Conservation (phyloP, 1,140 invertebrate species). For the Nasonia giraulti region DNA sequence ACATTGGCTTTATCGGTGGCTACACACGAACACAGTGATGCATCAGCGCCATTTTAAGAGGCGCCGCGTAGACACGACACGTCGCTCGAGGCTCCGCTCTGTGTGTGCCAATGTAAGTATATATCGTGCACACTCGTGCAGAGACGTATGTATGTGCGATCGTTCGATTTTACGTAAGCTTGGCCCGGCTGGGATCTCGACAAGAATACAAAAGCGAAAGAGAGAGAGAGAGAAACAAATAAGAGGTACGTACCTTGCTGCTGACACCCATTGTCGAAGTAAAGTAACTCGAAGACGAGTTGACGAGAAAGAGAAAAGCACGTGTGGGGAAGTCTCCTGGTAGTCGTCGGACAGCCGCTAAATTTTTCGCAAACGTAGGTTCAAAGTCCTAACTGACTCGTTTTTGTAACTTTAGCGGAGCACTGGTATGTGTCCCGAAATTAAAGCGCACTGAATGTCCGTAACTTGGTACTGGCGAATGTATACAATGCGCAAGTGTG, state of each 20-base stretch:
- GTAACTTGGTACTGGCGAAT: not conserved
- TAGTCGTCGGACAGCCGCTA: not conserved
- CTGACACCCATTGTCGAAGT: conserved; percentile 54
- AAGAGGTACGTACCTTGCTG: conserved; percentile 55
- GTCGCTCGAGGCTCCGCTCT: not conserved
- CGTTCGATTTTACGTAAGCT: conserved; percentile 42
- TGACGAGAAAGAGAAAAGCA: not conserved
- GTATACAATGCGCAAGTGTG: not conserved
- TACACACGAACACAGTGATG: not conserved
- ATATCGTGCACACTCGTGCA: not conserved
- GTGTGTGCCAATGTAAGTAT: not conserved
- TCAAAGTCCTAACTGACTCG: too few relatives aligned
- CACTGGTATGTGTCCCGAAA: too few relatives aligned
- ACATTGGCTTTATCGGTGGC: not conserved
- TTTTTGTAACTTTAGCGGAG: too few relatives aligned
- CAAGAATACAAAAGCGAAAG: not conserved
- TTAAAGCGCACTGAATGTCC: not conserved
- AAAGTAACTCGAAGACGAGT: not conserved
- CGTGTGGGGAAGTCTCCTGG: not conserved
- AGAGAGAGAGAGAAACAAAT: not conserved
- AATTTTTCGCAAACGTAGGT: too few relatives aligned
- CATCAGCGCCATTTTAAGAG: conserved; percentile 46
- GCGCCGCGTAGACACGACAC: conserved; percentile 42
- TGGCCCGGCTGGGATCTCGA: not conserved
- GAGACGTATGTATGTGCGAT: not conserved